Conservation (phyloP, 2,888 invertebrate genomes). For the Eilema caniola region DNA sequence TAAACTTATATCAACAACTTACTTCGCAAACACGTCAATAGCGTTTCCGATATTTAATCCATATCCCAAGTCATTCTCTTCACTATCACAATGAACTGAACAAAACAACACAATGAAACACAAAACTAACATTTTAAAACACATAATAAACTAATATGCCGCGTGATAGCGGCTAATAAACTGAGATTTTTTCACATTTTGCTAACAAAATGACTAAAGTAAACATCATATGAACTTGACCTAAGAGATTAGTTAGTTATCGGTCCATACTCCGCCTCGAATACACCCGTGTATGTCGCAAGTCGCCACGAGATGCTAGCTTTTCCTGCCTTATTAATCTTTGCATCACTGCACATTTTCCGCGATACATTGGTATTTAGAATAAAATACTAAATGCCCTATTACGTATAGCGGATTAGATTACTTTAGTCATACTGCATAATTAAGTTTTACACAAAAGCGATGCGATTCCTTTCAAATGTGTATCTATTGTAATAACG, state of each 20-base stretch:
- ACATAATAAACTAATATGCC: constrained; percentile 55
- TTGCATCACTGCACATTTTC: constrained; percentile 24
- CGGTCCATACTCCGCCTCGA: constrained; percentile 30
- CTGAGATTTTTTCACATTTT: constrained; percentile 81
- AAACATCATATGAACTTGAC: constrained; percentile 82
- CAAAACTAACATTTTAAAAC: constrained; percentile 59
- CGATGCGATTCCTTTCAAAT: neutral
- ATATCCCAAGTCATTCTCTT: constrained; percentile 73
- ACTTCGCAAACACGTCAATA: constrained; percentile 83
- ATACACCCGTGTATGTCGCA: constrained; percentile 29
- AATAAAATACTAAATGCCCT: neutral
- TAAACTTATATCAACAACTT: constrained; percentile 53
- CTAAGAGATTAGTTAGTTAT: constrained; percentile 74
- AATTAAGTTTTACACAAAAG: neutral
- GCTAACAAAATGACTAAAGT: constrained; percentile 71
- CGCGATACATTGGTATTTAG: neutral
- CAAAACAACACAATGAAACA: constrained; percentile 60
- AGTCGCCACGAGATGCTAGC: constrained; percentile 35
- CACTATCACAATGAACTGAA: constrained; percentile 64
- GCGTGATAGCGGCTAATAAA: constrained; percentile 63
- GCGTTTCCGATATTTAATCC: constrained; percentile 78
- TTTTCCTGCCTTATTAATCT: constrained; percentile 40
- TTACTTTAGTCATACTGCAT: neutral
- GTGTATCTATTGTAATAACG: neutral
- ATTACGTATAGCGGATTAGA: neutral